Conservation (phyloP, 2,888 invertebrate species). For the Amblyjoppa fuscipennis region DNA sequence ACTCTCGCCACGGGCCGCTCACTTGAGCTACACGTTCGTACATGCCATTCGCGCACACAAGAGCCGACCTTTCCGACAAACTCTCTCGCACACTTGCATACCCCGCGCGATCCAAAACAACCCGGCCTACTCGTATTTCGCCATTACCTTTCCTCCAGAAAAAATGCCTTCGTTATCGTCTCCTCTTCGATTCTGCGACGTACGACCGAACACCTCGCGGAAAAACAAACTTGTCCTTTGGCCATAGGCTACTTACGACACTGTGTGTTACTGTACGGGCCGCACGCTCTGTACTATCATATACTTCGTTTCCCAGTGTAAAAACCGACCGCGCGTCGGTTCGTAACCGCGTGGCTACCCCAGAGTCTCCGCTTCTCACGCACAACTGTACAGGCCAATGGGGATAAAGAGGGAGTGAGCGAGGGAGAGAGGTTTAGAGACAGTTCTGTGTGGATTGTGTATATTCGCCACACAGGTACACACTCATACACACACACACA, state of each 20-base stretch:
- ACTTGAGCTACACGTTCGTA: constrained; percentile 51
- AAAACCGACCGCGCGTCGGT: constrained; percentile 65
- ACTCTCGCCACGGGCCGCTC: constrained; percentile 39
- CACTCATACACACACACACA: constrained; percentile 20
- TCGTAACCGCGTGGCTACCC: constrained; percentile 69
- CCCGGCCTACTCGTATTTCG: constrained; percentile 23
- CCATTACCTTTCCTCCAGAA: constrained; percentile 61
- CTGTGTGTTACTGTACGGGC: constrained; percentile 59
- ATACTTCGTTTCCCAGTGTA: constrained; percentile 63
- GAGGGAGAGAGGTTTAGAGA: constrained; percentile 38
- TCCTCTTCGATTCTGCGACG: constrained; percentile 37
- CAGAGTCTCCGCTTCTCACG: constrained; percentile 64
- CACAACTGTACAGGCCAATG: constrained; percentile 67
- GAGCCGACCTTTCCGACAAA: constrained; percentile 42
- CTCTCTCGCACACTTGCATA: constrained; percentile 11
- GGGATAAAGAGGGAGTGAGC: constrained; percentile 60
- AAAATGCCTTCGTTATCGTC: constrained; percentile 36
- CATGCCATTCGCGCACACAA: constrained; percentile 66
- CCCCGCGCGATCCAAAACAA: constrained; percentile 34
- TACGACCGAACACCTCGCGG: constrained; percentile 37
- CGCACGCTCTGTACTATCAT: constrained; percentile 65
- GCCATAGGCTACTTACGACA: constrained; percentile 59
- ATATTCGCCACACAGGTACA: constrained; percentile 14
- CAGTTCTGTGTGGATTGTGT: constrained; percentile 32
- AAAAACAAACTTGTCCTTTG: constrained; percentile 13